Evolutionary conservation across 2,113 vertebrate genomes (phyloP), one percentile per base, ranked within the genome.

Genomic region (Orycteropus afer): DNA sequence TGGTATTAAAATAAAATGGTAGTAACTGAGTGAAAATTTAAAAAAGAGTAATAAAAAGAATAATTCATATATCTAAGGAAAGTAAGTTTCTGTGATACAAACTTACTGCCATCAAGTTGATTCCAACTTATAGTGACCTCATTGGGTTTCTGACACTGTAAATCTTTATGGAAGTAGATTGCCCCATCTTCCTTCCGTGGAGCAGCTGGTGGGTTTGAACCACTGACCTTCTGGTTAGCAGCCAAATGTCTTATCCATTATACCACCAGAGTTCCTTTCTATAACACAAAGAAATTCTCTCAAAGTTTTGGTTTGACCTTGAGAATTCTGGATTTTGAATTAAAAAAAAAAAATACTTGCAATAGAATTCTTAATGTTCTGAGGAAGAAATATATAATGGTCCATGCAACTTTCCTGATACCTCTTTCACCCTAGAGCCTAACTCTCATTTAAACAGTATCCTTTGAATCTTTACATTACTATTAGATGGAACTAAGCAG

Each of bases 291-390:
- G 18, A 78, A 87, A 84, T 1, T 83, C 11, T 61, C 25, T 13
- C 87, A 86, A 94, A 76, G 7, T 79, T 93, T 91, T 84, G 25
- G 51, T 42, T 85, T 51, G 91, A 81, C 7, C 27, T 86, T 97
- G 55, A 90, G 51, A 59, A 25, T 76, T 94, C 22, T 34, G 22
- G 3, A 59, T 91, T 92, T 34, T 71, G 2, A 63, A 55, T 40
- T 80, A 37, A 3, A 3, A 34, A 76, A 86, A 76, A 55, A 32
- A n/a, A 89, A 34, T 7, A 5, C 10, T 63, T 94, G 67, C 40
- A 69, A 18, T 67, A 83, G 49, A 90, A 49, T 74, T 42, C 32
- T 61, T 95, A 78, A 23, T 47, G 3, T 88, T 69, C 83, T 37
- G 86, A 86, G 84, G 87, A 5, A 13, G 25, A 59, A 27, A 71